Evolutionary conservation across 2,113 vertebrate species (phyloP).

Genomic region (Sturnus vulgaris): DNA sequence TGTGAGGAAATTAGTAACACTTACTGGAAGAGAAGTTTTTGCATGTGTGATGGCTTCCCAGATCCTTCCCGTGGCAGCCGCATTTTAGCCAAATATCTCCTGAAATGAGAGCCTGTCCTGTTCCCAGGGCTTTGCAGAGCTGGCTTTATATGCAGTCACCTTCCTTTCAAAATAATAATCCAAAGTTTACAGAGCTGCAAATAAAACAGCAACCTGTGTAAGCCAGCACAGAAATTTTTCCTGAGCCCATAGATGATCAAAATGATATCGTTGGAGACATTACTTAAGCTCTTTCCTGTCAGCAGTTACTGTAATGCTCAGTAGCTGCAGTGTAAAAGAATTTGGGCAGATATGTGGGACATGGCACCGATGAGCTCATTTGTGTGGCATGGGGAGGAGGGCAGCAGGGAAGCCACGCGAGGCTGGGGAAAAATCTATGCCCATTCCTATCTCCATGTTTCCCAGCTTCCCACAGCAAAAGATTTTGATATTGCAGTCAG

Average conservation of each 20-base stretch:
- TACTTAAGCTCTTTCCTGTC: neutral
- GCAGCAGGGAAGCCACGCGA: neutral
- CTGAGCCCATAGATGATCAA: neutral
- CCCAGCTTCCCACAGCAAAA: neutral
- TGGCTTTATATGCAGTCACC: neutral
- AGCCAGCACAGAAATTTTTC: neutral
- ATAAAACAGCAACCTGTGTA: neutral
- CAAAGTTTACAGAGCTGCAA: neutral
- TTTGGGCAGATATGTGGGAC: neutral
- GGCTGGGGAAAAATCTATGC: neutral
- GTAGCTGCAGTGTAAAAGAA: neutral
- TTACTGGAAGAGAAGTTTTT: neutral
- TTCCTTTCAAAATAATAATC: conserved; percentile 11
- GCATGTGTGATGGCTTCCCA: neutral
- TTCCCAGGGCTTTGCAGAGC: neutral
- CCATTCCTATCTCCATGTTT: neutral
- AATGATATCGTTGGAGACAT: neutral
- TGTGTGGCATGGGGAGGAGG: neutral
- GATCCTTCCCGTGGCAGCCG: neutral
- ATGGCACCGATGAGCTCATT: neutral
- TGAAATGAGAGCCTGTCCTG: neutral
- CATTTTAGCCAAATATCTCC: neutral
- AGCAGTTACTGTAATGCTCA: neutral
- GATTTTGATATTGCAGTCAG: neutral
- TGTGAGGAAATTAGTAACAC: neutral